phyloP scores from a whole-genome alignment of 2,113 vertebrate species.

The Camelus bactrianus region DNA sequence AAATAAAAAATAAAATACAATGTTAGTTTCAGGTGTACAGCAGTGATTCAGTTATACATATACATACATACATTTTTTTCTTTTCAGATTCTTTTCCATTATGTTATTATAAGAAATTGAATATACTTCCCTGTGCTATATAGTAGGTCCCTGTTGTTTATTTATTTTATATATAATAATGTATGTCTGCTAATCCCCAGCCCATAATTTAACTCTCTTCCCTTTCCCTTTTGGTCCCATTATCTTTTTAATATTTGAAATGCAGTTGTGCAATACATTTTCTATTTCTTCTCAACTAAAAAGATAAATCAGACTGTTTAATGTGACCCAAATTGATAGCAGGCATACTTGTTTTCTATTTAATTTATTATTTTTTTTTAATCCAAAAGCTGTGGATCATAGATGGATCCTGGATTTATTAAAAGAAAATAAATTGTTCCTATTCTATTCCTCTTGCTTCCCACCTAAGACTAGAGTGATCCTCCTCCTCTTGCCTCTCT shows the following conservation, averaged over 20 bases:
- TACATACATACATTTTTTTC: too few species aligned
- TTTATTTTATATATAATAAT: too few species aligned
- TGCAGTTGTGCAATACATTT: neutral
- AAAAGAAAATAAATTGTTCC: neutral
- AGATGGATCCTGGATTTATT: neutral
- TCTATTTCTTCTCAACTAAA: neutral
- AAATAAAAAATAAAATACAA: too few species aligned
- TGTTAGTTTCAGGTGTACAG: too few species aligned
- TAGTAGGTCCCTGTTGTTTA: too few species aligned
- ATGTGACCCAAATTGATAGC: neutral
- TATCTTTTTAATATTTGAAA: neutral
- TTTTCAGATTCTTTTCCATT: too few species aligned
- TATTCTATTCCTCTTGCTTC: neutral
- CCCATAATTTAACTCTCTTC: too few species aligned
- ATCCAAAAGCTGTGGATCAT: constrained; percentile 5
- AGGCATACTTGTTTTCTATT: neutral
- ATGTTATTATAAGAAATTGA: too few species aligned
- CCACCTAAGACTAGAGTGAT: neutral
- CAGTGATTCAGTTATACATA: too few species aligned
- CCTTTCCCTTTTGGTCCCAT: too few species aligned
- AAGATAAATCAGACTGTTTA: neutral
- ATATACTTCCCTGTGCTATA: too few species aligned
- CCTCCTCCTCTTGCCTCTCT: neutral
- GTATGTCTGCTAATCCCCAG: too few species aligned
- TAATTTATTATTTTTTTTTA: neutral